Evolutionary conservation across 2,113 vertebrate genomes (phyloP).

Genomic region (Ranitomeya imitator): DNA sequence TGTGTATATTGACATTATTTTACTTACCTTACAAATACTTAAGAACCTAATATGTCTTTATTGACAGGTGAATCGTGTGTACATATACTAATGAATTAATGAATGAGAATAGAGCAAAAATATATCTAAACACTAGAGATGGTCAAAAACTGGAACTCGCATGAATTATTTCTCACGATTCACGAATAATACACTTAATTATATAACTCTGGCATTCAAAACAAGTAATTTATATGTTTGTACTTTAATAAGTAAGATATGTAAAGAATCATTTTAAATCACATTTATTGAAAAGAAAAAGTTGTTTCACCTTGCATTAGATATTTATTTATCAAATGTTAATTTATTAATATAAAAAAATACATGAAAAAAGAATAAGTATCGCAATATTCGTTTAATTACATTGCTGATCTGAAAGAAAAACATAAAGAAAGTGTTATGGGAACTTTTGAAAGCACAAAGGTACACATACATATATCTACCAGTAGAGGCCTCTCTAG

Average conservation of each 20-base stretch:
- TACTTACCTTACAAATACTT: background rate
- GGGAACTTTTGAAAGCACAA: constrained; percentile 29
- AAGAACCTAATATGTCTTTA: background rate
- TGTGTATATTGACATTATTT: background rate
- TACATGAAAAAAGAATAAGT: background rate
- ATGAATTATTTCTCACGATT: background rate
- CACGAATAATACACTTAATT: background rate
- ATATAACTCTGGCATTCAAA: background rate
- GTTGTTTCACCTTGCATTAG: background rate
- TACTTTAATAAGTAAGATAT: background rate
- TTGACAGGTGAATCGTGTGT: background rate
- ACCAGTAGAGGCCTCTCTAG: constrained; percentile 98
- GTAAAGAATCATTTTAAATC: background rate
- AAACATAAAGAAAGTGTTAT: background rate
- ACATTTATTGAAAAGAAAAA: background rate
- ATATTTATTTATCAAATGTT: background rate
- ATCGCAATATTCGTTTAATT: background rate
- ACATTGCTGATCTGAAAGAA: background rate
- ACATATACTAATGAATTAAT: background rate
- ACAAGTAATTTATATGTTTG: background rate
- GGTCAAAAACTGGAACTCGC: background rate
- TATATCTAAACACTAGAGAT: background rate
- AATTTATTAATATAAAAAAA: background rate
- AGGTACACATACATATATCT: constrained; percentile 67
- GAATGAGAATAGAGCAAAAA: background rate